These are phyloP conservation scores for Crocidura indochinensis DNA, from an alignment of 2,797 vertebrate genomes.

Conservation along the genomic window DNA sequence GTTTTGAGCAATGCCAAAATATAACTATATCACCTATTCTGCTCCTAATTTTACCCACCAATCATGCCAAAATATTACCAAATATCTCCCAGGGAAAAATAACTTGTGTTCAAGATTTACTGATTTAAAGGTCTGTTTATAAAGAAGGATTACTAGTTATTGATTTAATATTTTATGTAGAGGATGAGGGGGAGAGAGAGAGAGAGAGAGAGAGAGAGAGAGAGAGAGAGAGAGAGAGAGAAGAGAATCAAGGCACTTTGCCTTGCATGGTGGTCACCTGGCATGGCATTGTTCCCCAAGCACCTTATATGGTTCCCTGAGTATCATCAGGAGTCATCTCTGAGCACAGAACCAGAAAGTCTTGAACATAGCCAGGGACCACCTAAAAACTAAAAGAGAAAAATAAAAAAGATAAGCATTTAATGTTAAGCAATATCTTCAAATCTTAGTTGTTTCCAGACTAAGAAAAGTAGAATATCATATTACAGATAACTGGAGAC, in stretches of 20 bases:
- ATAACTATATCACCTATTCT: not conserved
- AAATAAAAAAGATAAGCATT: not conserved
- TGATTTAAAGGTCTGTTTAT: not conserved
- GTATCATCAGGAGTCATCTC: too few species aligned
- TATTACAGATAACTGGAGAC: too few species aligned
- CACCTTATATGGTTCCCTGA: too few species aligned
- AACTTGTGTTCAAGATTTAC: not conserved
- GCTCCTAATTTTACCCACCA: not conserved
- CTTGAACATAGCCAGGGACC: too few species aligned
- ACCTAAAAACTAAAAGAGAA: not conserved
- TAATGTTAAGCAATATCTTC: not conserved
- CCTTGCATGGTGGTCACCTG: too few species aligned
- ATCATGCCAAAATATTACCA: not conserved
- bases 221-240: too few species aligned
- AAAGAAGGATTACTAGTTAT: not conserved
- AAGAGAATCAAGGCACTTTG: not conserved
- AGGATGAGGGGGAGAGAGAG: not conserved
- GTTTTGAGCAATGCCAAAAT: not conserved
- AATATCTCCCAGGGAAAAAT: not conserved
- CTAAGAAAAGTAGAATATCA: not conserved
- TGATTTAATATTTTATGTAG: not conserved
- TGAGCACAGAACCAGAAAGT: too few species aligned
- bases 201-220: too few species aligned
- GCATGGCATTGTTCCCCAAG: too few species aligned
- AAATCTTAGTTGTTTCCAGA: not conserved